A percentile compares a stretch with the other conserved stretches of the same genome.
phyloP scores from a whole-genome alignment of 2,888 invertebrate genomes.

The Hirtodrosophila alboralis region DNA sequence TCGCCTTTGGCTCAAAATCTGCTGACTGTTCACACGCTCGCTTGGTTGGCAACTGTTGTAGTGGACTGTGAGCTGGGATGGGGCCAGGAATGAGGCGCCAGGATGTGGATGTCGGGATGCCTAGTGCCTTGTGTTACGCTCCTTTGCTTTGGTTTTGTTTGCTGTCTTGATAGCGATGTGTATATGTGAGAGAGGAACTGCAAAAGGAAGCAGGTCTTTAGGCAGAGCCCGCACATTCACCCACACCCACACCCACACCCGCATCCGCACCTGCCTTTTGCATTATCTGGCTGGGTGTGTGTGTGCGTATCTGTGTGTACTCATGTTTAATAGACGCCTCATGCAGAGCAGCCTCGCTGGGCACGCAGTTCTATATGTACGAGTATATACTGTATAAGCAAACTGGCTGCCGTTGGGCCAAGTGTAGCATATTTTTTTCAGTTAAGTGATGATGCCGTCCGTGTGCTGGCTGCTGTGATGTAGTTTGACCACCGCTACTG shows the following conservation, averaged over 20 bases:
- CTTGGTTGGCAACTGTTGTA: slow-evolving; percentile 30
- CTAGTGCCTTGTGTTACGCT: slow-evolving; percentile 26
- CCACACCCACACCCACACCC: slow-evolving; percentile 29
- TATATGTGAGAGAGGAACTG: slow-evolving; percentile 6
- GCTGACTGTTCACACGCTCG: slow-evolving; percentile 68
- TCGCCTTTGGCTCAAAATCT: slow-evolving; percentile 66
- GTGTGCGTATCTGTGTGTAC: slow-evolving; percentile 18
- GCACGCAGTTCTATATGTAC: slow-evolving; percentile 12
- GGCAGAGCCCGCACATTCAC: slow-evolving; percentile 4
- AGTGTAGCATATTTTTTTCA: slow-evolving; percentile 56
- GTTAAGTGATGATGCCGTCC: slow-evolving; percentile 43
- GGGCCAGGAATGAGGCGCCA: neutral
- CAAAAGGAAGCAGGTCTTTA: slow-evolving; percentile 17
- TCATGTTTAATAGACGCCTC: slow-evolving; percentile 43
- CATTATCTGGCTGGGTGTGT: slow-evolving; percentile 42
- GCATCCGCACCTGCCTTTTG: slow-evolving; percentile 48
- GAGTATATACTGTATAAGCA: slow-evolving; percentile 29
- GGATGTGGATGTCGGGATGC: neutral
- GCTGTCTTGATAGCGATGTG: slow-evolving; percentile 46
- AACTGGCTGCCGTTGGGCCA: slow-evolving; percentile 50
- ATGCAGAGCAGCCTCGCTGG: slow-evolving; percentile 1
- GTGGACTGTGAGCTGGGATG: slow-evolving; percentile 5
- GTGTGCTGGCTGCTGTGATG: slow-evolving; percentile 13
- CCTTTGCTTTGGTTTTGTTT: slow-evolving; percentile 62
- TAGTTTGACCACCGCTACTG: slow-evolving; percentile 12